Percentiles rank a stretch among this genome's conserved stretches.
Conservation (phyloP, 2,797 vertebrate species). For the Coregonus ussuriensis region DNA sequence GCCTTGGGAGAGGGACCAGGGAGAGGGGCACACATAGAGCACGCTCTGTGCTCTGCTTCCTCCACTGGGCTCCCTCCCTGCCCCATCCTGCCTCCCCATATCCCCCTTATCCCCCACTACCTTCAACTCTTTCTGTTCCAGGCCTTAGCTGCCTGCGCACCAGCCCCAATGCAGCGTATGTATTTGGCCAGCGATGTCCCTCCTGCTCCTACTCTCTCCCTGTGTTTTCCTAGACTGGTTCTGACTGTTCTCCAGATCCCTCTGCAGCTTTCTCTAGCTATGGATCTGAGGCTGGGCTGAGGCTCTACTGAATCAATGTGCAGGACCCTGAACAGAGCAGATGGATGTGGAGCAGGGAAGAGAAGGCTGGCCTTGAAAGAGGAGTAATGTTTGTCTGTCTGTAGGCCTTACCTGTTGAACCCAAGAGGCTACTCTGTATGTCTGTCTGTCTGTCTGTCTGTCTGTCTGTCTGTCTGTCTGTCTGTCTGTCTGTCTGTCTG, state of each 20-base stretch:
- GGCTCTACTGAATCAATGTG: no score
- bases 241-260: constrained; percentile 22
- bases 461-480: not conserved
- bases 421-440: no score
- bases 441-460: no score
- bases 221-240: constrained; percentile 22
- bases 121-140: not conserved
- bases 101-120: constrained; percentile 9
- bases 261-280: not conserved
- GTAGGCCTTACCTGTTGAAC: no score
- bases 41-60: constrained; percentile 43
- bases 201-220: not conserved
- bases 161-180: not conserved
- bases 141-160: not conserved
- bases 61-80: constrained; percentile 33
- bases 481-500: not conserved
- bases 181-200: no score
- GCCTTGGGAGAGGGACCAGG: constrained; percentile 39
- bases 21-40: constrained; percentile 52
- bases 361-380: no score
- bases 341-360: no score
- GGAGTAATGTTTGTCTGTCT: no score
- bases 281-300: constrained; percentile 14
- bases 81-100: constrained; percentile 7
- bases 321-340: no score